Percentiles rank a stretch among this genome's conserved stretches.
phyloP scores from a whole-genome alignment of 2,888 invertebrate genomes.

The Tuberolachnus salignus region DNA sequence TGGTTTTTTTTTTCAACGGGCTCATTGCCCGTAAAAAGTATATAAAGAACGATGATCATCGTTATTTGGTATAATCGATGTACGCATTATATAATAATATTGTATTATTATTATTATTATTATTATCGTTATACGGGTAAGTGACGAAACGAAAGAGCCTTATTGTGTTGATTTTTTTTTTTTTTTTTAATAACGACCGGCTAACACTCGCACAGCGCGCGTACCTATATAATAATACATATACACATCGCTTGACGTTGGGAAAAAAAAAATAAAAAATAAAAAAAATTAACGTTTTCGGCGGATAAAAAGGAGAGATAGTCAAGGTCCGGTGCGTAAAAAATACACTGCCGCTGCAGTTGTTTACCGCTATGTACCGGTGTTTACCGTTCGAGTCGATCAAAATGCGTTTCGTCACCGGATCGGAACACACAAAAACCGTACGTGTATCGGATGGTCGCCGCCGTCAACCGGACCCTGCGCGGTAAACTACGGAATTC shows the following conservation, averaged over 20 bases:
- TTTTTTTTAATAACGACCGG: neutral
- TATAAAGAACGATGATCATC: too few relatives aligned
- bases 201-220: neutral
- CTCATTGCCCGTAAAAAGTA: too few relatives aligned
- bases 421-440: constrained; percentile 27
- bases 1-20: too few relatives aligned
- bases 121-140: too few relatives aligned
- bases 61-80: neutral
- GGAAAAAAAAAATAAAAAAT: neutral
- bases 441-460: neutral
- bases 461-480: neutral
- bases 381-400: constrained; percentile 54
- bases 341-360: constrained; percentile 12
- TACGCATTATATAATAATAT: neutral
- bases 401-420: constrained; percentile 46
- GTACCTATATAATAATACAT: too few relatives aligned
- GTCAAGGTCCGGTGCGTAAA: constrained; percentile 51
- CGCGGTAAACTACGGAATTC: neutral
- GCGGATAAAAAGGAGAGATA: constrained; percentile 36
- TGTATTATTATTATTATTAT: constrained; percentile 2
- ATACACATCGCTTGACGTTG: neutral
- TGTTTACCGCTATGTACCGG: constrained; percentile 47
- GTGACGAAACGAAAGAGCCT: neutral
- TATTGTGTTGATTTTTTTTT: neutral
- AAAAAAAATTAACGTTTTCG: neutral